These are phyloP conservation scores for Panopea generosa DNA, from an alignment of 2,888 invertebrate genomes.

Conservation along the genomic window DNA sequence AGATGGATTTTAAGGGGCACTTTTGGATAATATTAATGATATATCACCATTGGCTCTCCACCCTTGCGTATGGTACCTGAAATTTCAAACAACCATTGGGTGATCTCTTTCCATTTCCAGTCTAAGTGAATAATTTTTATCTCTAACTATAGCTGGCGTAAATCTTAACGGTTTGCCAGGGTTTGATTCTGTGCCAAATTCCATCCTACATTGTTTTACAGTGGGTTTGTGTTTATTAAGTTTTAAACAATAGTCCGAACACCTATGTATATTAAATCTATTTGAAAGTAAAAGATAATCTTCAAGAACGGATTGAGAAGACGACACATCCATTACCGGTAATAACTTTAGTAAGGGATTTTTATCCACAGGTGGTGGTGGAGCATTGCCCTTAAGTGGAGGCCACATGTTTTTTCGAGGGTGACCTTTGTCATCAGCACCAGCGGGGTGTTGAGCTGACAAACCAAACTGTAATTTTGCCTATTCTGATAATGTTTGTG, in stretches of 20 bases:
- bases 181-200: slow-evolving; percentile 20
- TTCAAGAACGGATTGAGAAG: slow-evolving; percentile 51
- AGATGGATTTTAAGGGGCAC: slow-evolving; percentile 63
- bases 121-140: slow-evolving; percentile 57
- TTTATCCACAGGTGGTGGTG: slow-evolving; percentile 58
- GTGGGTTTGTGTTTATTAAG: neutral
- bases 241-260: slow-evolving; percentile 16
- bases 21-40: slow-evolving; percentile 67
- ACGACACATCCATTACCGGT: slow-evolving; percentile 59
- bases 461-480: slow-evolving; percentile 48
- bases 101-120: slow-evolving; percentile 68
- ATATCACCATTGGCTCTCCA: slow-evolving; percentile 69
- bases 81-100: slow-evolving; percentile 65
- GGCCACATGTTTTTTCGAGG: slow-evolving; percentile 9
- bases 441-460: slow-evolving; percentile 57
- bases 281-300: slow-evolving; percentile 40
- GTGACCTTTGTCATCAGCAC: slow-evolving; percentile 42
- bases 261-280: slow-evolving; percentile 15
- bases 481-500: slow-evolving; percentile 48
- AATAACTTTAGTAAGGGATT: slow-evolving; percentile 58
- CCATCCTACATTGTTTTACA: slow-evolving; percentile 57
- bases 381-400: slow-evolving; percentile 33
- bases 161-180: slow-evolving; percentile 34
- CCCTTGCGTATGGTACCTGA: slow-evolving; percentile 63
- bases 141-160: slow-evolving; percentile 53